Evolutionary conservation across 2,888 invertebrate species (phyloP).

Genomic region (Drosophila nr. perissopoda): DNA sequence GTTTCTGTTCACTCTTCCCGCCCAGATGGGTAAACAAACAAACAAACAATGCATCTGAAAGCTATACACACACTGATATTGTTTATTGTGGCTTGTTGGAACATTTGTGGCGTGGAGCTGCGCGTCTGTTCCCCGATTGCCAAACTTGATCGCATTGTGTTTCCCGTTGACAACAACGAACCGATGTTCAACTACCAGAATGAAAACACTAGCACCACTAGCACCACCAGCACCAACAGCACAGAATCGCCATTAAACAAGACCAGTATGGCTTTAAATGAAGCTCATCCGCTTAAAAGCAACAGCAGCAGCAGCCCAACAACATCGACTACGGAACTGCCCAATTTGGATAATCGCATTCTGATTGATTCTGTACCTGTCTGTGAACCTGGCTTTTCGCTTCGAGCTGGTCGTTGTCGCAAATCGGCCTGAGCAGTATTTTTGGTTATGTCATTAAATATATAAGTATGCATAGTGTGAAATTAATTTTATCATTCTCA

Average conservation of each 20-base stretch:
- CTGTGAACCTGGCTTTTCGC: constrained; percentile 50
- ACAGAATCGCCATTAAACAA: not conserved
- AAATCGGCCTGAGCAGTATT: constrained; percentile 43
- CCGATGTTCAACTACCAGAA: constrained; percentile 3
- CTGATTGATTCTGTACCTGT: constrained; percentile 49
- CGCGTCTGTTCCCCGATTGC: not conserved
- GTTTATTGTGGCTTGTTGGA: constrained; percentile 26
- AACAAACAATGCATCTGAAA: constrained; percentile 42
- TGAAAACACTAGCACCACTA: not conserved
- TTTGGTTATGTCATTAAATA: not conserved
- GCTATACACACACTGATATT: constrained; percentile 35
- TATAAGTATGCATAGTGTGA: not conserved
- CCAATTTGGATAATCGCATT: constrained; percentile 59
- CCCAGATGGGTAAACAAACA: constrained; percentile 1
- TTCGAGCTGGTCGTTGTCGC: constrained; percentile 65
- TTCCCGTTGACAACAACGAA: constrained; percentile 44
- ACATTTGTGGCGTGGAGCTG: constrained; percentile 15
- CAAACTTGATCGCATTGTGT: constrained; percentile 66
- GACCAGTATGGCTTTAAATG: not conserved
- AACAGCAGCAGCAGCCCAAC: not conserved
- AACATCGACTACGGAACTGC: constrained; percentile 21
- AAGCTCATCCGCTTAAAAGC: not conserved
- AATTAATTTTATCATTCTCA: not conserved
- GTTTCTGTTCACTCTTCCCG: constrained; percentile 6
- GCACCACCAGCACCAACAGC: not conserved